Percentiles rank a stretch among this genome's conserved stretches.
These are phyloP conservation scores for Pluvianellus socialis DNA, from an alignment of 2,113 vertebrate genomes.

Conservation along the genomic window DNA sequence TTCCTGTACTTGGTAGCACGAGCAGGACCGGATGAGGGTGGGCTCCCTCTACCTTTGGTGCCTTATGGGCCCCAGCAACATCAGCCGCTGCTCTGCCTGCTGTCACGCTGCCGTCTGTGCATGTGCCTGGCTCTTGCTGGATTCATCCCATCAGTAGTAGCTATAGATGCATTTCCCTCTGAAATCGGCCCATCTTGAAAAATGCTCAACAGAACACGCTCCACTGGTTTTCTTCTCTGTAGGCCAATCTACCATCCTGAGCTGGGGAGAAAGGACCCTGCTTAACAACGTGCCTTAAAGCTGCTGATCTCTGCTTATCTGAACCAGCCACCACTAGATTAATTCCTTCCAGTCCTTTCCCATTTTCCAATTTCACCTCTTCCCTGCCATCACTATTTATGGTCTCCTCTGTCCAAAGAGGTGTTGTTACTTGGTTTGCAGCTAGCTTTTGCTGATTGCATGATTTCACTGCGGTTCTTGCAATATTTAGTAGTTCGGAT, in stretches of 20 bases:
- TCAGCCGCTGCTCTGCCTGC: too few relatives aligned
- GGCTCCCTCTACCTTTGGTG: too few relatives aligned
- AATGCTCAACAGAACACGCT: neutral
- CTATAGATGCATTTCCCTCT: too few relatives aligned
- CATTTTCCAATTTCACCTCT: neutral
- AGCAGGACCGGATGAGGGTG: too few relatives aligned
- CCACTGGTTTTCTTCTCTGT: neutral
- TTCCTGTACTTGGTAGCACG: too few relatives aligned
- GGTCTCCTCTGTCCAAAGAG: neutral
- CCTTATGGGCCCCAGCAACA: too few relatives aligned
- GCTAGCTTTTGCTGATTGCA: neutral
- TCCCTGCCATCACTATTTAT: neutral
- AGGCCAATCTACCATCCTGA: slow-evolving; percentile 19
- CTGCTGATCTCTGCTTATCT: neutral
- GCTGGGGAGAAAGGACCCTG: slow-evolving; percentile 23
- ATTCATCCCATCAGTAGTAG: too few relatives aligned
- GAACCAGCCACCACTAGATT: neutral
- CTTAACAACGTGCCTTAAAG: neutral
- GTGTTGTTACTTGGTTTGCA: neutral
- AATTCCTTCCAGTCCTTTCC: neutral
- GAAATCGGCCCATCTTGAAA: too few relatives aligned
- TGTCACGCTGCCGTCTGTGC: too few relatives aligned
- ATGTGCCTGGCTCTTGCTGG: too few relatives aligned
- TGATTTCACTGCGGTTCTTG: neutral
- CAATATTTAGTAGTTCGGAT: neutral